Conservation (phyloP, 1,140 invertebrate genomes). For the Aphidius ervi region DNA sequence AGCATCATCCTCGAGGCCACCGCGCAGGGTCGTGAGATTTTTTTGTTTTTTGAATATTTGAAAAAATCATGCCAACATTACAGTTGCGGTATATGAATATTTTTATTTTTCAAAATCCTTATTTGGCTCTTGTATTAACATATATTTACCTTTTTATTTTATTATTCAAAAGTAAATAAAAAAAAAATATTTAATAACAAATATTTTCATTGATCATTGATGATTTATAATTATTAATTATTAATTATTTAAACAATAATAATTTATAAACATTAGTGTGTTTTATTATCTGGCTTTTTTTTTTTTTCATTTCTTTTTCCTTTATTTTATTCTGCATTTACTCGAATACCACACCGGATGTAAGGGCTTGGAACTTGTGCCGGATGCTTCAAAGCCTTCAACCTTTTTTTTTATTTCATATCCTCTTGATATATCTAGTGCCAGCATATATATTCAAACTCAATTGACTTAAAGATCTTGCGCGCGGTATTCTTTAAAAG, state of each 20-base stretch:
- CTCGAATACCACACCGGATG: slow-evolving; percentile 32
- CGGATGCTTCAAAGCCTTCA: slow-evolving; percentile 36
- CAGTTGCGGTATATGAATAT: not conserved
- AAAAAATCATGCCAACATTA: slow-evolving; percentile 8
- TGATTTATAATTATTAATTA: no score
- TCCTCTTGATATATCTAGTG: not conserved
- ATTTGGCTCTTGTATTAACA: slow-evolving; percentile 1
- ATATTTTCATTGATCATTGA: slow-evolving; percentile 11
- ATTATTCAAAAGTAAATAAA: not conserved
- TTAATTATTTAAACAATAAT: no score
- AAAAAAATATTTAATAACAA: not conserved
- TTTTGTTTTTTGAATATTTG: not conserved
- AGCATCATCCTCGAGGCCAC: slow-evolving; percentile 9
- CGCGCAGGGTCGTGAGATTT: slow-evolving; percentile 16
- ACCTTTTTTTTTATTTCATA: not conserved
- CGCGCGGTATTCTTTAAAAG: no score
- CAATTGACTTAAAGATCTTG: no score
- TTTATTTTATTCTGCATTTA: not conserved
- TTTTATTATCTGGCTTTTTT: no score
- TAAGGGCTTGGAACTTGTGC: slow-evolving; percentile 26
- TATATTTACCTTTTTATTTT: slow-evolving; percentile 1
- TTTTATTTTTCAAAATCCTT: slow-evolving; percentile 1
- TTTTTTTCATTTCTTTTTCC: no score
- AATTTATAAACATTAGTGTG: no score
- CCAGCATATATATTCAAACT: not conserved